Evolutionary conservation across 2,113 vertebrate species (phyloP), one percentile per base, ranked within the genome.

Genomic region (Copsychus sechellarum): DNA sequence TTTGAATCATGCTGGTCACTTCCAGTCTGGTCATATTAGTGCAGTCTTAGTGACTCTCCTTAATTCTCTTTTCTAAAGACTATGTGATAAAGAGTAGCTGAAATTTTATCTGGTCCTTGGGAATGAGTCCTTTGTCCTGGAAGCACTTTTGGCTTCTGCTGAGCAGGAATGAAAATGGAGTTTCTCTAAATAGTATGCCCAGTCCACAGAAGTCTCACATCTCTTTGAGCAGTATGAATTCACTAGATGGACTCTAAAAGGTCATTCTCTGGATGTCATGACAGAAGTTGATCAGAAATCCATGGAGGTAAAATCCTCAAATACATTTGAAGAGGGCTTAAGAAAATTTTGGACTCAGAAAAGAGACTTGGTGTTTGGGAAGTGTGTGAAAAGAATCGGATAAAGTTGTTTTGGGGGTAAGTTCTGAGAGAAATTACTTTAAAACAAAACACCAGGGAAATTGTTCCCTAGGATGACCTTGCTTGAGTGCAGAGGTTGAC

Each of bases 151-250:
- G 71, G 25, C 34, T 60, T 86, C 29, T 85, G 29, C 40, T 86
- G 82, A 64, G 34, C 21, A 34, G 34, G 29, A 14, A 5, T 76
- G 31, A 69, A 56, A 76, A 36, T 43, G 33, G 29, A 47, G 7
- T 50, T 82, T 58, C 22, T 71, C 23, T 38, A 38, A 54, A 23
- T 19, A 76, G 40, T 8, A 5, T 51, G 19, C 13, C 29, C 13
- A 50, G 34, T 33, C n/a, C 24, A 36, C 15, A 20, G 56, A 58
- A 67, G 29, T 64, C 45, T 79, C 19, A 6, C 0, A 0, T 78
- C 12, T 83, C 43, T 67, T 42, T 51, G 7, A 82, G 33, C 24
- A 43, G 6, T 36, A 14, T 17, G 24, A 80, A 56, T 90, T 92
- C 11, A 10, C 33, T 67, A 20, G 23, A 71, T 1, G 9, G 16